These are phyloP conservation scores for Solea senegalensis DNA, from an alignment of 2,113 vertebrate species.

Conservation along the genomic window DNA sequence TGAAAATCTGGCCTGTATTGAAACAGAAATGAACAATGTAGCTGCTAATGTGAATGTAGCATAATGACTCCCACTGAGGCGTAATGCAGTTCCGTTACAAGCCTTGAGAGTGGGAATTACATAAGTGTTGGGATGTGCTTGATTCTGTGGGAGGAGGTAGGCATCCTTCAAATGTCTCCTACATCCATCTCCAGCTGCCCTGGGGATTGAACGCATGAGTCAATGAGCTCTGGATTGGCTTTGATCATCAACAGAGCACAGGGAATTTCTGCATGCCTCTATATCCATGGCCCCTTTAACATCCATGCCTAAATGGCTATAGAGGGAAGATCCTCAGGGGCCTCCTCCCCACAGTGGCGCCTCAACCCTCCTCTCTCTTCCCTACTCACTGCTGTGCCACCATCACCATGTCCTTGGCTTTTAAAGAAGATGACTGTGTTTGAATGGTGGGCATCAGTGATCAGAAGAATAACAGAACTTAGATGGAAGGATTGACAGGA, in stretches of 20 bases:
- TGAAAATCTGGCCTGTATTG: too few species aligned
- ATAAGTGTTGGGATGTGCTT: constrained; percentile 61
- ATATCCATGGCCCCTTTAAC: constrained; percentile 48
- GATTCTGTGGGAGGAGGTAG: constrained; percentile 47
- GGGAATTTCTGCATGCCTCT: constrained; percentile 51
- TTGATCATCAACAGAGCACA: constrained; percentile 65
- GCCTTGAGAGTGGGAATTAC: constrained; percentile 62
- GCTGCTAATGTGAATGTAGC: too few species aligned
- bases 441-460: constrained; percentile 7
- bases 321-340: constrained; percentile 35
- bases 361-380: constrained; percentile 22
- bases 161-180: constrained; percentile 69
- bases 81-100: constrained; percentile 56
- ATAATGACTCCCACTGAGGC: constrained; percentile 34
- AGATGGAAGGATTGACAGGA: background rate
- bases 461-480: background rate
- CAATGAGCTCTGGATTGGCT: constrained; percentile 66
- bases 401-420: constrained; percentile 24
- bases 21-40: too few species aligned
- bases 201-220: constrained; percentile 48
- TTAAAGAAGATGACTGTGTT: constrained; percentile 18
- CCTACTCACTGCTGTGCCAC: constrained; percentile 18
- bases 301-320: constrained; percentile 53
- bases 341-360: constrained; percentile 25
- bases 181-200: constrained; percentile 48